A percentile compares a stretch with the other conserved stretches of the same genome.
These are phyloP conservation scores for Istiophorus platypterus DNA, from an alignment of 2,113 vertebrate species.

Conservation along the genomic window DNA sequence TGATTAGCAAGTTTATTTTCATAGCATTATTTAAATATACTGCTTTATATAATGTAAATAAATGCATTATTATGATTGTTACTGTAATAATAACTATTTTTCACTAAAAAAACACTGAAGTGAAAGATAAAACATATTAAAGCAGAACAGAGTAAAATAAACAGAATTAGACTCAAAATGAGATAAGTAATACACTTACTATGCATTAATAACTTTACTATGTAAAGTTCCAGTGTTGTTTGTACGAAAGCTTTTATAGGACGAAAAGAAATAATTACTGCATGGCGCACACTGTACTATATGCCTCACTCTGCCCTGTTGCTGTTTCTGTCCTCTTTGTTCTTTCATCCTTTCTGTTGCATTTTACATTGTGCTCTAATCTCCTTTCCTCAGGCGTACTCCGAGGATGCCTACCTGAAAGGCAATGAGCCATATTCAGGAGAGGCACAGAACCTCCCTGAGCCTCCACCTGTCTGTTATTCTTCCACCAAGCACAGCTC, in stretches of 20 bases:
- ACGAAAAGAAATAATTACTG: background rate
- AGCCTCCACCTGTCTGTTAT: slow-evolving; percentile 89
- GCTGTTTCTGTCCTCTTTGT: background rate
- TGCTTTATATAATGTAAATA: too few relatives aligned
- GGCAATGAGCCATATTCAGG: slow-evolving; percentile 90
- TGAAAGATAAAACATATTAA: too few relatives aligned
- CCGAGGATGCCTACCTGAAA: slow-evolving; percentile 93
- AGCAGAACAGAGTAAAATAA: too few relatives aligned
- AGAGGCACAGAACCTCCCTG: slow-evolving; percentile 88
- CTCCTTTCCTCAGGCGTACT: slow-evolving; percentile 87
- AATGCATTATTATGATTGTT: too few relatives aligned
- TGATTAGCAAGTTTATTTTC: too few relatives aligned
- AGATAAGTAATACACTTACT: background rate
- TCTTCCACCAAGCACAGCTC: slow-evolving; percentile 79
- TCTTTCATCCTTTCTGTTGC: background rate
- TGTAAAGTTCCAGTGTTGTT: background rate
- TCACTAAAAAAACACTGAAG: too few relatives aligned
- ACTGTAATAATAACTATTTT: too few relatives aligned
- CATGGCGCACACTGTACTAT: slow-evolving; percentile 13
- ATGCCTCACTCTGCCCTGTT: slow-evolving; percentile 15
- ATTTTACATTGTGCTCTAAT: slow-evolving; percentile 23
- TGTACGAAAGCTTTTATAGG: background rate
- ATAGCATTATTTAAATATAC: too few relatives aligned
- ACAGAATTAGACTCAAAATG: too few relatives aligned
- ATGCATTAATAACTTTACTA: background rate